These are phyloP conservation scores for Pseudopleuronectes americanus DNA, from an alignment of 2,797 vertebrate species.

Conservation along the genomic window DNA sequence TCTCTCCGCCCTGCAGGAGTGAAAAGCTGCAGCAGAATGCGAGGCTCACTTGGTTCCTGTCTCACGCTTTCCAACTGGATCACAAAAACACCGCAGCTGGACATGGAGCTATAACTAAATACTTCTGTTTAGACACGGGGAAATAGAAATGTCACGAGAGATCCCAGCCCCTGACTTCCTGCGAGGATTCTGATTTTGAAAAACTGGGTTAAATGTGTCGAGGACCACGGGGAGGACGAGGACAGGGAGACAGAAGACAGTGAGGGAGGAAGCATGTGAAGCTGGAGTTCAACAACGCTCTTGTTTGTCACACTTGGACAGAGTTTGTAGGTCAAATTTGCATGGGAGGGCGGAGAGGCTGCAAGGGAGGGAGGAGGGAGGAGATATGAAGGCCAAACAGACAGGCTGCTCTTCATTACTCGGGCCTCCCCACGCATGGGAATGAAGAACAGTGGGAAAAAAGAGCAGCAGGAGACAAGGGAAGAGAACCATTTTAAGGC, in stretches of 20 bases:
- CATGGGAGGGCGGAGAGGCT: conserved; percentile 60
- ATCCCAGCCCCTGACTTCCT: conserved; percentile 54
- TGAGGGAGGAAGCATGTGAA: conserved; percentile 71
- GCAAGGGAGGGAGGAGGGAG: conserved; percentile 43
- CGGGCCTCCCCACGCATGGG: conserved; percentile 48
- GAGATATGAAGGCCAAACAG: conserved; percentile 58
- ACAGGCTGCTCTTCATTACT: conserved; percentile 62
- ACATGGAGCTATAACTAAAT: conserved; percentile 42
- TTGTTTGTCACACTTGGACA: conserved; percentile 81
- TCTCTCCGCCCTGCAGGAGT: conserved; percentile 6
- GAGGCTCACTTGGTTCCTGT: conserved; percentile 48
- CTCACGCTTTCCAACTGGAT: conserved; percentile 63
- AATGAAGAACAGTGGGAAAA: conserved; percentile 40
- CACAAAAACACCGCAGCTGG: conserved; percentile 75
- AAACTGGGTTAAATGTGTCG: conserved; percentile 20
- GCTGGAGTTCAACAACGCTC: conserved; percentile 74
- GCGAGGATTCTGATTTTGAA: conserved; percentile 33
- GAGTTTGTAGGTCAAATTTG: conserved; percentile 86
- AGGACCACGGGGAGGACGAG: conserved; percentile 23
- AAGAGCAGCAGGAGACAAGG: conserved; percentile 11
- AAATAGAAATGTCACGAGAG: conserved; percentile 45
- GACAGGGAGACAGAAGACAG: conserved; percentile 36
- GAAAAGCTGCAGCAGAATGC: conserved; percentile 67
- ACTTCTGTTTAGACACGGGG: conserved; percentile 47
- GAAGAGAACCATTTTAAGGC: background rate